phyloP scores from a whole-genome alignment of 2,888 invertebrate species.

The Miltochrista miniata region DNA sequence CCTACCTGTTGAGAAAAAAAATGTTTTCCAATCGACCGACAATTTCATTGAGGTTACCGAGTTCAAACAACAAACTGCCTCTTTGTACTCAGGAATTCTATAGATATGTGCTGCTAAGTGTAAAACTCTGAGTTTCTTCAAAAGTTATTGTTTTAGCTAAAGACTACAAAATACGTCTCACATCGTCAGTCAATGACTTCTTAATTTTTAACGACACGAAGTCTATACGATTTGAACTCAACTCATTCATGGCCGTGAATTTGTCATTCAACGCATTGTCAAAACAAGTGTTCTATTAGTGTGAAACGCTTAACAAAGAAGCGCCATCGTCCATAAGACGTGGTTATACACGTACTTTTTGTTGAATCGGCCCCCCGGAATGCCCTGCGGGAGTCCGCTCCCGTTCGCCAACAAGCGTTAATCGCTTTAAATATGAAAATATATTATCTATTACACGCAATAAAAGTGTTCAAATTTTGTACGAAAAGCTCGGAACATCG shows the following conservation, averaged over 20 bases:
- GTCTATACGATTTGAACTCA: not conserved
- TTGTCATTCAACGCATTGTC: constrained; percentile 1
- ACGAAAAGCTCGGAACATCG: constrained; percentile 22
- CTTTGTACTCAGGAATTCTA: too few relatives aligned
- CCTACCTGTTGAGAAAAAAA: too few relatives aligned
- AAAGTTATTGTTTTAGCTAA: too few relatives aligned
- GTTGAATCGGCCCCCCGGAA: constrained; percentile 56
- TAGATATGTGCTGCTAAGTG: too few relatives aligned
- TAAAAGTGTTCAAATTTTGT: constrained; percentile 40
- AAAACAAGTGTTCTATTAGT: constrained; percentile 4
- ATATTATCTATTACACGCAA: constrained; percentile 60
- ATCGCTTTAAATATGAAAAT: constrained; percentile 67
- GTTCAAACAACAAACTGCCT: too few relatives aligned
- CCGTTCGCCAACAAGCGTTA: constrained; percentile 54
- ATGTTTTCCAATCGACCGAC: too few relatives aligned
- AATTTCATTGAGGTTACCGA: too few relatives aligned
- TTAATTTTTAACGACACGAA: not conserved
- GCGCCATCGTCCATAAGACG: constrained; percentile 41
- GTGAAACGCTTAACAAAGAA: constrained; percentile 13
- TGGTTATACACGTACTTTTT: constrained; percentile 52
- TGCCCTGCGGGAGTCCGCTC: constrained; percentile 69
- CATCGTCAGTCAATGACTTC: too few relatives aligned
- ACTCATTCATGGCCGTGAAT: not conserved
- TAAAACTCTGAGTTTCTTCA: too few relatives aligned
- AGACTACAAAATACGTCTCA: too few relatives aligned